Percentiles rank a stretch among this genome's conserved stretches.
phyloP scores from a whole-genome alignment of 2,113 vertebrate species.

The Panthera uncia region DNA sequence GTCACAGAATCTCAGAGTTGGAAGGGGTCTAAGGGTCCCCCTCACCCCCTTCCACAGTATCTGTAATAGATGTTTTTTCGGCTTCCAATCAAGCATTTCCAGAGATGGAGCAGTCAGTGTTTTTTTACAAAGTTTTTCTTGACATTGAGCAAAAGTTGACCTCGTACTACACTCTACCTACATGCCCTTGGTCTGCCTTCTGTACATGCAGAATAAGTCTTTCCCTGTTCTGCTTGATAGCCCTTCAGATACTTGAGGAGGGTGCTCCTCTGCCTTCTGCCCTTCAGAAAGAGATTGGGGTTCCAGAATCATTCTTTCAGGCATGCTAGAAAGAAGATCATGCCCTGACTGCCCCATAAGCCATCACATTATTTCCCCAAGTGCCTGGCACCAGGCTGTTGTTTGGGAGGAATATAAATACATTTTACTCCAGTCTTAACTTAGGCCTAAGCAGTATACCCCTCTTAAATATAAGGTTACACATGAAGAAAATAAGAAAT shows the following conservation, averaged over 20 bases:
- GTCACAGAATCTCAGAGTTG: neutral
- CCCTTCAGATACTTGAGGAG: neutral
- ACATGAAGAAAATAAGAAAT: neutral
- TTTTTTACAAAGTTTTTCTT: neutral
- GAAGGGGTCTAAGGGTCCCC: neutral
- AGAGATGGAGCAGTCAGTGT: neutral
- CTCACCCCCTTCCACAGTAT: neutral
- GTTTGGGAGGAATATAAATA: neutral
- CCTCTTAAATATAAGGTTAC: slow-evolving; percentile 25
- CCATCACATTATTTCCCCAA: neutral
- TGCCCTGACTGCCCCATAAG: neutral
- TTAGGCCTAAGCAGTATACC: neutral
- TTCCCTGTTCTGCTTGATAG: neutral
- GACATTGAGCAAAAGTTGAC: neutral
- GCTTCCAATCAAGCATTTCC: neutral
- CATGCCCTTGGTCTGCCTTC: neutral
- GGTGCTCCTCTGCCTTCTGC: neutral
- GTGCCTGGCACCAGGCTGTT: neutral
- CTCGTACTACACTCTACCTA: neutral
- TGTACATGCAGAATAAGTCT: neutral
- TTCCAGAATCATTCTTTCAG: neutral
- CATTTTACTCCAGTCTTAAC: slow-evolving; percentile 16
- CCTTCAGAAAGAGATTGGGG: neutral
- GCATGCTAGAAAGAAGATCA: neutral
- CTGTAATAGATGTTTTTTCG: neutral